Conservation (phyloP, 2,113 vertebrate genomes). For the Pavo muticus region DNA sequence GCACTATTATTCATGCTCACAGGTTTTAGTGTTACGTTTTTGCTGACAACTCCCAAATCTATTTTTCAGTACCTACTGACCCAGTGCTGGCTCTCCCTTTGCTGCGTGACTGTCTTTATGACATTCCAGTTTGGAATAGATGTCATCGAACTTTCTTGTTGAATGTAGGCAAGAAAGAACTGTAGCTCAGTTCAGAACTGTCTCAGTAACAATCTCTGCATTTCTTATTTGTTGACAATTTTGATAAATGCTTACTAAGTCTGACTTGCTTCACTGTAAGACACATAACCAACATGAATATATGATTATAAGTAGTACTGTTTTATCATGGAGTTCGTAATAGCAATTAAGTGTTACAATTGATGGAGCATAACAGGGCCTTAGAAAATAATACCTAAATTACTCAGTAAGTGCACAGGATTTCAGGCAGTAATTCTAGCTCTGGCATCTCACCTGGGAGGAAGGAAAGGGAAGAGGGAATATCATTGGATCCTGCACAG, state of each 20-base stretch:
- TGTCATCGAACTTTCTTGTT: slow-evolving; percentile 38
- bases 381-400: background rate
- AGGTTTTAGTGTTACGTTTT: slow-evolving; percentile 56
- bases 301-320: background rate
- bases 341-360: background rate
- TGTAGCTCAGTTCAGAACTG: background rate
- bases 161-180: background rate
- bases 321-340: background rate
- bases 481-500: background rate
- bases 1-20: slow-evolving; percentile 36
- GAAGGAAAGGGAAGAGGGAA: background rate
- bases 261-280: background rate
- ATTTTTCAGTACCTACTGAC: slow-evolving; percentile 54
- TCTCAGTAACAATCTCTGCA: background rate
- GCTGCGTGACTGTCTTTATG: slow-evolving; percentile 25
- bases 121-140: background rate
- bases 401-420: background rate
- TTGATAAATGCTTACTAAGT: background rate
- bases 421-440: background rate
- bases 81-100: slow-evolving; percentile 62
- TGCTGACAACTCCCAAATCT: slow-evolving; percentile 66
- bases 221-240: background rate
- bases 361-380: background rate
- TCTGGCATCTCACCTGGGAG: background rate
- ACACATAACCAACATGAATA: background rate